Percentiles rank a stretch among this genome's conserved stretches.
phyloP scores from a whole-genome alignment of 2,888 invertebrate species.

The Hirtodrosophila trivittata region DNA sequence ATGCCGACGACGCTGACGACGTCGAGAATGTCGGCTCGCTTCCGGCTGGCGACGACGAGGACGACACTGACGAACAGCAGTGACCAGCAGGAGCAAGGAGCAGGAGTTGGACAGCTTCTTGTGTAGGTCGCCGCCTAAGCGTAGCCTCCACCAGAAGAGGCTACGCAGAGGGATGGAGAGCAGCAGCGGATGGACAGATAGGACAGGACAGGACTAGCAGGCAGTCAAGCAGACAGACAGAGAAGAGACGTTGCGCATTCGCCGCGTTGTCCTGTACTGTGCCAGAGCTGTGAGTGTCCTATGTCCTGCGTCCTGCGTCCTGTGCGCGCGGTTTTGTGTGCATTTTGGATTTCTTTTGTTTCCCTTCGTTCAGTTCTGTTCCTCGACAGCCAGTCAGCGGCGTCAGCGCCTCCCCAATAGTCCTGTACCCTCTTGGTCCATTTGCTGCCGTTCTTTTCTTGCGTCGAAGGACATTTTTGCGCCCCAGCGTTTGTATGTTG shows the following conservation, averaged over 20 bases:
- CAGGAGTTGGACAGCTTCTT: constrained; percentile 8
- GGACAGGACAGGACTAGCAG: constrained; percentile 4
- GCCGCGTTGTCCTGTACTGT: constrained; percentile 48
- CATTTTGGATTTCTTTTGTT: constrained; percentile 75
- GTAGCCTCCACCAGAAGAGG: constrained; percentile 56
- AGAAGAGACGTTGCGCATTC: constrained; percentile 36
- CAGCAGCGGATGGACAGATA: constrained; percentile 8
- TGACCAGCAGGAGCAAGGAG: constrained; percentile 44
- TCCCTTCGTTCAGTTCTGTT: constrained; percentile 64
- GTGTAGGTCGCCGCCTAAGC: constrained; percentile 40
- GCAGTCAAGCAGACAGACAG: constrained; percentile 11
- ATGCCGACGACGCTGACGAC: constrained; percentile 35
- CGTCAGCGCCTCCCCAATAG: constrained; percentile 53
- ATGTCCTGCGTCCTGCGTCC: constrained; percentile 21
- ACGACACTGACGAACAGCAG: constrained; percentile 64
- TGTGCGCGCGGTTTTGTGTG: constrained; percentile 65
- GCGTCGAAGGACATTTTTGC: constrained; percentile 71
- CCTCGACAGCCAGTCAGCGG: constrained; percentile 77
- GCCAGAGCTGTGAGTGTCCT: constrained; percentile 29
- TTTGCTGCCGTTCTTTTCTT: constrained; percentile 49
- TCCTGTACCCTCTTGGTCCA: constrained; percentile 30
- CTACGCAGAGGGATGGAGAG: constrained; percentile 8
- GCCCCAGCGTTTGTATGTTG: constrained; percentile 23
- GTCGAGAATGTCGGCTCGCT: constrained; percentile 53
- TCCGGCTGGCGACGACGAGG: constrained; percentile 38